A percentile compares a stretch with the other conserved stretches of the same genome.
phyloP scores from a whole-genome alignment of 1,140 invertebrate genomes.

The Ips typographus region DNA sequence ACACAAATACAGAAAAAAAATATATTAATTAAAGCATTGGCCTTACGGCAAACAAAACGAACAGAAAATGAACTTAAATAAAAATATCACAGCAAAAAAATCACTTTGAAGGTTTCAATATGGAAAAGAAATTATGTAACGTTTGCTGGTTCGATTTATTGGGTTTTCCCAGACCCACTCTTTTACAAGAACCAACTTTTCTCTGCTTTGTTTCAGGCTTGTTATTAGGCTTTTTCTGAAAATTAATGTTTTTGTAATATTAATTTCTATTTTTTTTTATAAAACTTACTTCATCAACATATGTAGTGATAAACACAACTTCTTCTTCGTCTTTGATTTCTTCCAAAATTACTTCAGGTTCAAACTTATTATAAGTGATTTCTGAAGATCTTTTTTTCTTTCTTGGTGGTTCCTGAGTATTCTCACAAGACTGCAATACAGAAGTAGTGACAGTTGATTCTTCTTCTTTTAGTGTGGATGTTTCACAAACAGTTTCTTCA shows the following conservation, averaged over 20 bases:
- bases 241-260: background rate
- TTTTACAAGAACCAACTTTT: conserved; percentile 22
- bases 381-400: background rate
- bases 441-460: background rate
- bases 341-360: background rate
- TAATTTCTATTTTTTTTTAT: conserved; percentile 4
- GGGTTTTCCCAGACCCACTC: conserved; percentile 25
- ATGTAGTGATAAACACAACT: conserved; percentile 2
- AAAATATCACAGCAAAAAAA: too few species aligned
- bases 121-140: conserved; percentile 30
- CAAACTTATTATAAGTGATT: background rate
- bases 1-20: too few species aligned
- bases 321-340: background rate
- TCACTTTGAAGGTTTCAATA: too few species aligned
- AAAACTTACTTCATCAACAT: background rate
- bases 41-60: too few species aligned
- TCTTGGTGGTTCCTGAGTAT: background rate
- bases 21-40: too few species aligned
- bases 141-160: conserved; percentile 20
- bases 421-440: background rate
- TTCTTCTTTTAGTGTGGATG: background rate
- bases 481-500: background rate
- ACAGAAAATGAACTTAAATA: too few species aligned
- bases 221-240: background rate
- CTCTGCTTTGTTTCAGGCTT: conserved; percentile 9